Base-by-base conservation (phyloP, 1,140 invertebrate species). In the Galleria mellonella region DNA sequence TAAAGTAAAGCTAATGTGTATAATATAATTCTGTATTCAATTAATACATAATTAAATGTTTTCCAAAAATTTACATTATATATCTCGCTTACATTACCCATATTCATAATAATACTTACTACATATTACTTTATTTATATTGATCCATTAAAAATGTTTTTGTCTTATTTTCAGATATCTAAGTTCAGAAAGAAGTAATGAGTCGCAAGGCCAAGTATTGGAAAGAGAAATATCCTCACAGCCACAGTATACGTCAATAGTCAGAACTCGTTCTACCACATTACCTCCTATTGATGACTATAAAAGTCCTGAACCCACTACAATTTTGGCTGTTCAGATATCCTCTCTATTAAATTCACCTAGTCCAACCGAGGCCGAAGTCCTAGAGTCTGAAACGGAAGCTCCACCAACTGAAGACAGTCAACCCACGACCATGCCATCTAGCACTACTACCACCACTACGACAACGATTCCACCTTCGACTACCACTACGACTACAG, bases 321-420 rank as follows among this genome's bases (percentile, higher is more conserved):
- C 85, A n/a, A 55, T 86, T 29, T 51, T 87, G 7, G 72, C 84
- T 42, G 79, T 83, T 32, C 86, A 86, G 71, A 85, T 87, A 68
- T 84, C 86, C 9, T 86, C 86, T n/a, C 57, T 87, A 28, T 60
- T 86, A 15, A 86, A 86, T 50, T 76, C 73, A n/a, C 72, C 76
- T 0, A 77, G 47, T 45, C 50, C 64, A 4, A 62, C 59, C 37
- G 76, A 82, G 43, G 48, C 49, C 1, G 63, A 64, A 44, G 51
- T 46, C 9, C 48, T 53, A 30, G 61, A 62, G 17, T 44, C 64
- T 17, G 62, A 73, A 55, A 54, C 55, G 7, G 44, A 46, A 12
- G 41, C 54, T 41, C 51, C 64, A 43, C 51, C 59, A 30, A 67
- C 68, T 5, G 58, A 60, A 44, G 43, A 61, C 13, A 72, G 75